A percentile compares a stretch with the other conserved stretches of the same genome.
These are phyloP conservation scores for Syngnathus scovelli DNA, from an alignment of 2,113 vertebrate species.

Conservation along the genomic window DNA sequence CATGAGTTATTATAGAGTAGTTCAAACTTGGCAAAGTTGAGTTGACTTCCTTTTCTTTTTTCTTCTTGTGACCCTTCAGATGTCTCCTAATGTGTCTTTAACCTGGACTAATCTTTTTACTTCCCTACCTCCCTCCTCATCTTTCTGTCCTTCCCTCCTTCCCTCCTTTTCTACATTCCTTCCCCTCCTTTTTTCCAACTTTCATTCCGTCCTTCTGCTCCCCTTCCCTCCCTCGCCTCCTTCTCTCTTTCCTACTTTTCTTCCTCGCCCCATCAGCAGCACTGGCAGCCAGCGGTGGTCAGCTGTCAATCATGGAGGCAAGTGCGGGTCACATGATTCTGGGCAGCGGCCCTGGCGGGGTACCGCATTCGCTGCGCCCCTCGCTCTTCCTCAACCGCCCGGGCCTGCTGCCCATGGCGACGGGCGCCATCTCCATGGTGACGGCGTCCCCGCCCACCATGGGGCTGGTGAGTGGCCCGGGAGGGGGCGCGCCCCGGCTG, in stretches of 20 bases:
- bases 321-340: slow-evolving; percentile 77
- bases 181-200: neutral
- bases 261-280: slow-evolving; percentile 55
- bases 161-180: neutral
- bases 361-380: slow-evolving; percentile 67
- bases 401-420: slow-evolving; percentile 77
- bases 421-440: slow-evolving; percentile 68
- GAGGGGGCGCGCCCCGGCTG: slow-evolving; percentile 19
- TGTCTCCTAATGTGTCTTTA: neutral
- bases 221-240: neutral
- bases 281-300: slow-evolving; percentile 81
- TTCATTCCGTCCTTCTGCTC: neutral
- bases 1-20: neutral
- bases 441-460: slow-evolving; percentile 61
- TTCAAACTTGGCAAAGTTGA: neutral
- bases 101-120: neutral
- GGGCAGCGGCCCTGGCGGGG: slow-evolving; percentile 62
- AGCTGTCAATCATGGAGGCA: slow-evolving; percentile 79
- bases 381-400: slow-evolving; percentile 85
- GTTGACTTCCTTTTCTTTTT: neutral
- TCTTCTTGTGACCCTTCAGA: neutral
- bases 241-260: neutral
- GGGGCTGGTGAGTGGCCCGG: slow-evolving; percentile 66
- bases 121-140: neutral
- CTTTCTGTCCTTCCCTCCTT: neutral